Conservation (phyloP, 2,113 vertebrate genomes). For the Calidris pygmaea region DNA sequence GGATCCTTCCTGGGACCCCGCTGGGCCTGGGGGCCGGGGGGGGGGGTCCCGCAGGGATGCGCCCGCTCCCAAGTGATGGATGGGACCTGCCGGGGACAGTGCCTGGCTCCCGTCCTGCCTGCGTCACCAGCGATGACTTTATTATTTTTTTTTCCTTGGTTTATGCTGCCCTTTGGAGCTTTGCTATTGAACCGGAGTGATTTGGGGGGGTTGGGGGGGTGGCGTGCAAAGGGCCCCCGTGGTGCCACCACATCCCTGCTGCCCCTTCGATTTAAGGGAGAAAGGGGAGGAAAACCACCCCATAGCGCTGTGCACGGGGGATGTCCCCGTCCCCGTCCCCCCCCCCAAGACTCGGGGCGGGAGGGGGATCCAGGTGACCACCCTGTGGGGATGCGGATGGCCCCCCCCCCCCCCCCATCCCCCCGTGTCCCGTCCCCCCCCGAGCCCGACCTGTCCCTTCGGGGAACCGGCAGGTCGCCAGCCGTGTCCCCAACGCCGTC, state of each 20-base stretch:
- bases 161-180: constrained; percentile 5
- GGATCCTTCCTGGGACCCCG: not conserved
- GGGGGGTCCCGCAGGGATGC: not conserved
- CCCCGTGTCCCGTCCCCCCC: too few relatives aligned
- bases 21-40: too few relatives aligned
- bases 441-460: not conserved
- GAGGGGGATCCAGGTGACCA: not conserved
- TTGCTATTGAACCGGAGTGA: not conserved
- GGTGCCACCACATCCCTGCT: not conserved
- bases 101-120: not conserved
- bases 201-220: not conserved
- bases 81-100: not conserved
- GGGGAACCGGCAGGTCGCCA: not conserved
- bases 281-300: not conserved
- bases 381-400: not conserved
- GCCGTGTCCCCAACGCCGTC: not conserved
- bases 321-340: not conserved
- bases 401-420: not conserved
- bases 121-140: not conserved
- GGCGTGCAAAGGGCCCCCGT: not conserved
- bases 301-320: not conserved
- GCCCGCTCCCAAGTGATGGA: not conserved
- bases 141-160: not conserved
- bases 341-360: not conserved
- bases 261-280: not conserved